Base-by-base conservation (phyloP, 2,888 invertebrate species). In the Trissonchulus sp. region DNA sequence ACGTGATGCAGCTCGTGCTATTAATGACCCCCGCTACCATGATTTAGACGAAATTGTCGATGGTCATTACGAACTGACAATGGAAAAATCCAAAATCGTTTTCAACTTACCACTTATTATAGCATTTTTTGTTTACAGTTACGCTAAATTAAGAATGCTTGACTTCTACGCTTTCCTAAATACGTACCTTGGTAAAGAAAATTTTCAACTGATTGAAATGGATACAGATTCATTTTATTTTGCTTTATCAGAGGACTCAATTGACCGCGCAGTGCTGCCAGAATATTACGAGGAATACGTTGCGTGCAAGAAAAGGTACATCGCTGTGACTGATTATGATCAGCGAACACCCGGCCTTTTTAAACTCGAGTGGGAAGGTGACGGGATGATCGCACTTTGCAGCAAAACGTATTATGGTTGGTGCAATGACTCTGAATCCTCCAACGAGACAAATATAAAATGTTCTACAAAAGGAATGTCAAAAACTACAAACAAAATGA, bases 311-410 rank as follows among this genome's bases (percentile, higher is more conserved):
- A 31, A 28, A 18, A 31, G 15, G 30, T 65, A 18, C n/a, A 8
- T 65, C 30, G 65, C 65, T 8, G 8, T 65, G 30, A 34, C 30
- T 8, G 34, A 34, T 8, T 65, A 18, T 34, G 30, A 28, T 34
- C 65, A 65, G 34, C 30, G 65, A 65, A 65, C 65, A 65, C 65
- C 65, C 15, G 65, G 65, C 8, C 65, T 65, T 8, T 65, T 65
- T 28, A 65, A 65, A 65, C 2, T 69, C 3, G 71, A 69, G 37
- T 69, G 71, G 71, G 34, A 23, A 31, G 71, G 71, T 28, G 36
- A 8, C 8, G 65, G 65, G n/a, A 65, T 65, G 65, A 65, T 65
- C 8, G 65, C 65, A 15, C 34, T 65, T 28, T 31, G 34, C n/a
- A 15, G 8, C 3, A 65, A 65, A 65, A 65, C 65, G 3, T 65